Conservation (phyloP, 2,797 vertebrate genomes). For the Tapera naevia region DNA sequence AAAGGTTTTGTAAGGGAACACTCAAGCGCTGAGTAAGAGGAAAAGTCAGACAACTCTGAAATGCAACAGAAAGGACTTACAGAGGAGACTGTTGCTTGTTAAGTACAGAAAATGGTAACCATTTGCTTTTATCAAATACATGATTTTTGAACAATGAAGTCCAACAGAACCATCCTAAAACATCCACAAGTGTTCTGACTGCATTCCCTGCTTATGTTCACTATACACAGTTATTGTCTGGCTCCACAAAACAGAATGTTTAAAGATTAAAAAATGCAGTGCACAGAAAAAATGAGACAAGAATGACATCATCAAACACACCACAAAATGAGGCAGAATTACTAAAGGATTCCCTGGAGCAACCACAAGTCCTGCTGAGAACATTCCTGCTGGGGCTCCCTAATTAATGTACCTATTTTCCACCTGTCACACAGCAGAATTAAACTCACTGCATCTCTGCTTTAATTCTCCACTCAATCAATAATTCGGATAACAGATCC, state of each 20-base stretch:
- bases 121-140: slow-evolving; percentile 22
- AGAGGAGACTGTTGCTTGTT: slow-evolving; percentile 25
- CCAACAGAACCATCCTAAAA: neutral
- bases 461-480: slow-evolving; percentile 67
- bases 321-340: slow-evolving; percentile 30
- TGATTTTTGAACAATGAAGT: slow-evolving; percentile 7
- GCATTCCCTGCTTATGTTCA: neutral
- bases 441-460: slow-evolving; percentile 62
- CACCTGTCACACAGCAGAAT: slow-evolving; percentile 68
- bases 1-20: slow-evolving; percentile 8
- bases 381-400: slow-evolving; percentile 41
- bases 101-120: slow-evolving; percentile 11
- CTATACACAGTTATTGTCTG: neutral
- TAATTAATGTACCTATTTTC: slow-evolving; percentile 70
- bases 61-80: slow-evolving; percentile 22
- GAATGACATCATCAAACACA: slow-evolving; percentile 56
- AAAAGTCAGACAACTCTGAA: slow-evolving; percentile 11
- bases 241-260: neutral
- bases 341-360: slow-evolving; percentile 64
- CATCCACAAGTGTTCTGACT: neutral
- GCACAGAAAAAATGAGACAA: slow-evolving; percentile 23
- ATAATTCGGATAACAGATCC: slow-evolving; percentile 61
- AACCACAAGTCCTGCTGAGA: slow-evolving; percentile 42
- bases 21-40: neutral
- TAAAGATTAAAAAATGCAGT: slow-evolving; percentile 28